These are phyloP conservation scores for Athrips mouffetella DNA, from an alignment of 2,888 invertebrate genomes.

Conservation along the genomic window DNA sequence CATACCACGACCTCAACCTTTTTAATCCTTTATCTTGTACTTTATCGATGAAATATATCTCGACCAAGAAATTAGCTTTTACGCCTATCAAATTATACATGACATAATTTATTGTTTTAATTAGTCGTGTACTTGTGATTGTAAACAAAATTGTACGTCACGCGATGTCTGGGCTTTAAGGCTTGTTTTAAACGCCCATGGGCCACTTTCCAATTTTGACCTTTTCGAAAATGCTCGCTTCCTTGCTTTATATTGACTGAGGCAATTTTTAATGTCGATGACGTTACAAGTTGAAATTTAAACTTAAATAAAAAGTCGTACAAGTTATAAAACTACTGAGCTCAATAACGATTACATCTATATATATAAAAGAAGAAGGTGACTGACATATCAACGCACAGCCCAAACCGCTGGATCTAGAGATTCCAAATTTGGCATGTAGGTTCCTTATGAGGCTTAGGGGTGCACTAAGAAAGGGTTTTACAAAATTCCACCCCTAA, in stretches of 20 bases:
- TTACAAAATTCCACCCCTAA: too few species aligned
- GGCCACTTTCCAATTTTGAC: conserved; percentile 62
- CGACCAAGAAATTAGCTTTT: conserved; percentile 25
- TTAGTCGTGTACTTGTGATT: conserved; percentile 14
- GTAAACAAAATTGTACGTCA: conserved; percentile 34
- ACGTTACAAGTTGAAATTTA: not conserved
- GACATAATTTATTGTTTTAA: conserved; percentile 24
- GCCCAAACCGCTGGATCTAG: too few species aligned
- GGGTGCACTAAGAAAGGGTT: too few species aligned
- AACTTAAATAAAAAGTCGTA: not conserved
- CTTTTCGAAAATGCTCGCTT: conserved; percentile 43
- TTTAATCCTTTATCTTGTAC: conserved; percentile 11
- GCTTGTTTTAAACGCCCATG: conserved; percentile 19
- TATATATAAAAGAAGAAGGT: too few species aligned
- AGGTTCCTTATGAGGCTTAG: too few species aligned
- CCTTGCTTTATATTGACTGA: conserved; percentile 34
- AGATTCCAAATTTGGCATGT: too few species aligned
- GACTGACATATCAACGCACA: too few species aligned
- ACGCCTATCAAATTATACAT: conserved; percentile 24
- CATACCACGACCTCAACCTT: conserved; percentile 28
- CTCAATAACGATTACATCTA: conserved; percentile 1
- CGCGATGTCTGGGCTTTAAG: conserved; percentile 1
- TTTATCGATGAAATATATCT: conserved; percentile 12
- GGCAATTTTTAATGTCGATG: conserved; percentile 9
- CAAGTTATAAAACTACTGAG: conserved; percentile 7